These are phyloP conservation scores for Muscidifurax raptorellus DNA, from an alignment of 1,140 invertebrate species.

Conservation along the genomic window DNA sequence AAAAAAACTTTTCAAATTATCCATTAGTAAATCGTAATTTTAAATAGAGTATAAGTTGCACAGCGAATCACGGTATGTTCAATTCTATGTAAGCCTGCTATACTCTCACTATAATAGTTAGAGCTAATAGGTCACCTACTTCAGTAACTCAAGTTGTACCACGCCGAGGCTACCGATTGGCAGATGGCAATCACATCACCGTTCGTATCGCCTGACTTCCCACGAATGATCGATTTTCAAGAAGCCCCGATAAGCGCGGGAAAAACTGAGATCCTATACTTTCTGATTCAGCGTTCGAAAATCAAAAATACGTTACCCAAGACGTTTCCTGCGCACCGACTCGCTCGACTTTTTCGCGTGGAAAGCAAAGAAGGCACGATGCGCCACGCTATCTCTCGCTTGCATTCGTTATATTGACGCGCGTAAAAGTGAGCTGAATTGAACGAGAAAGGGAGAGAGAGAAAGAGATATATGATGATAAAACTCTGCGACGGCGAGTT, in stretches of 20 bases:
- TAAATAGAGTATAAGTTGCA: too few relatives aligned
- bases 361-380: not conserved
- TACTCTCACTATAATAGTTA: too few relatives aligned
- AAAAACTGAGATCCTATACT: not conserved
- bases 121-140: too few relatives aligned
- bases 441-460: not conserved
- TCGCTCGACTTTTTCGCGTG: not conserved
- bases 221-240: not conserved
- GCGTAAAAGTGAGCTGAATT: not conserved
- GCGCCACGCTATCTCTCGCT: not conserved
- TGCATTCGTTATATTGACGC: not conserved
- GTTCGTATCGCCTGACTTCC: not conserved
- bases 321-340: too few relatives aligned
- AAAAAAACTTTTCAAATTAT: too few relatives aligned
- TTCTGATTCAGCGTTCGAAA: not conserved
- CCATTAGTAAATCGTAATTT: too few relatives aligned
- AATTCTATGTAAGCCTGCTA: too few relatives aligned
- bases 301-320: not conserved
- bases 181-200: not conserved
- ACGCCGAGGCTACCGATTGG: too few relatives aligned
- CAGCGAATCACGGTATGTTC: too few relatives aligned
- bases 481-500: conserved; percentile 16
- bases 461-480: conserved; percentile 1
- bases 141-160: too few relatives aligned
- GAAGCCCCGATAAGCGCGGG: not conserved